phyloP scores from a whole-genome alignment of 2,888 invertebrate species.

The Unio pictorum region DNA sequence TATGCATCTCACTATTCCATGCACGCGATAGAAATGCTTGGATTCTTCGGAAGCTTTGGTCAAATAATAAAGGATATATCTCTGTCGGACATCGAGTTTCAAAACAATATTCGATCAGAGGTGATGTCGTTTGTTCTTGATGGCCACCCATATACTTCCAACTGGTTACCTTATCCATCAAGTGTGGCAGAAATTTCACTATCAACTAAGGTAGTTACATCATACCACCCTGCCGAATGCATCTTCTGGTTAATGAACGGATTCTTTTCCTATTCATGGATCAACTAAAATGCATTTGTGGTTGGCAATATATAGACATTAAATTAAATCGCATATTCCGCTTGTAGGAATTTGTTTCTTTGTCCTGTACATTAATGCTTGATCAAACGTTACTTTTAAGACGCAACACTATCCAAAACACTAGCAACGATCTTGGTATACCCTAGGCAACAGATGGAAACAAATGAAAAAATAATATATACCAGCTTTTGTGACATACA shows the following conservation, averaged over 20 bases:
- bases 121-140: conserved; percentile 42
- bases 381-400: too few species aligned
- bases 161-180: conserved; percentile 38
- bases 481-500: too few species aligned
- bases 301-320: too few species aligned
- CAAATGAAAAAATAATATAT: too few species aligned
- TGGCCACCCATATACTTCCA: conserved; percentile 25
- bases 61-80: conserved; percentile 18
- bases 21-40: conserved; percentile 51
- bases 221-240: conserved; percentile 45
- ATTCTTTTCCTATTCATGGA: conserved; percentile 54
- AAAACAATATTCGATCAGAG: conserved; percentile 34
- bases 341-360: too few species aligned
- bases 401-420: too few species aligned
- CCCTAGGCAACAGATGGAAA: too few species aligned
- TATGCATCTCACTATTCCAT: conserved; percentile 37
- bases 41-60: conserved; percentile 44
- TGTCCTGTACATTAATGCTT: too few species aligned
- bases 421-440: too few species aligned
- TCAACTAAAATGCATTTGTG: conserved; percentile 27
- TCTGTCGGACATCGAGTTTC: conserved; percentile 33
- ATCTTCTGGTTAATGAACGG: conserved; percentile 45
- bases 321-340: too few species aligned
- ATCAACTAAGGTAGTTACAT: conserved; percentile 19
- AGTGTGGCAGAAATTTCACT: conserved; percentile 32